Conservation (phyloP, 2,113 vertebrate species). For the Conger conger region DNA sequence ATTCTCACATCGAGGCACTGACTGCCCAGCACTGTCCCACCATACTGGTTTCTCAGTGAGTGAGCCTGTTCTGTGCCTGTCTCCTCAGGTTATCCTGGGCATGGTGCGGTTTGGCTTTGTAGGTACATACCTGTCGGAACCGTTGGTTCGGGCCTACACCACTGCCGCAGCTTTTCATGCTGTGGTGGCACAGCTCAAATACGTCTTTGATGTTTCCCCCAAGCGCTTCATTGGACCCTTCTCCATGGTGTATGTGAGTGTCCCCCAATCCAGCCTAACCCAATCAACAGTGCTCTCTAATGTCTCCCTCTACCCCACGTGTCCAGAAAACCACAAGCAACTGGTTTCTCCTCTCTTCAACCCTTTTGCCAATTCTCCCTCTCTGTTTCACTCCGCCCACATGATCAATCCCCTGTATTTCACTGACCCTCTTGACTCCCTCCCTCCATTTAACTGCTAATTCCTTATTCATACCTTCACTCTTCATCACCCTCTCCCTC, state of each 20-base stretch:
- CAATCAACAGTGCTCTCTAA: background rate
- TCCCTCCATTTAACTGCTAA: background rate
- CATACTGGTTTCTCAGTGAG: background rate
- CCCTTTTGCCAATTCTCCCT: background rate
- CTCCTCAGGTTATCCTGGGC: constrained; percentile 69
- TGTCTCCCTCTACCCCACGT: background rate
- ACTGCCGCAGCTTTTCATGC: constrained; percentile 72
- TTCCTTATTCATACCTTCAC: background rate
- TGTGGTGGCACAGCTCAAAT: constrained; percentile 75
- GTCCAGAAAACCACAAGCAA: background rate
- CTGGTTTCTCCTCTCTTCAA: background rate
- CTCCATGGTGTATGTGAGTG: constrained; percentile 71
- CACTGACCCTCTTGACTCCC: background rate
- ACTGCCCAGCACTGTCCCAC: background rate
- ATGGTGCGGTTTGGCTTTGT: constrained; percentile 77
- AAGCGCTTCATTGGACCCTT: constrained; percentile 60
- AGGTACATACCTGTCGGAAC: constrained; percentile 78
- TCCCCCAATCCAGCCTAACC: background rate
- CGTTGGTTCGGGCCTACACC: constrained; percentile 74
- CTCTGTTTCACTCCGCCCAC: background rate
- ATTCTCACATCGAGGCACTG: too few relatives aligned
- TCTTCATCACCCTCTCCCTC: background rate
- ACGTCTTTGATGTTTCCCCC: constrained; percentile 67
- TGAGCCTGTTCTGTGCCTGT: background rate
- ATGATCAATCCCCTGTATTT: background rate